Percentiles rank a stretch among this genome's conserved stretches.
phyloP scores from a whole-genome alignment of 2,797 vertebrate species.

The Mallotus villosus region DNA sequence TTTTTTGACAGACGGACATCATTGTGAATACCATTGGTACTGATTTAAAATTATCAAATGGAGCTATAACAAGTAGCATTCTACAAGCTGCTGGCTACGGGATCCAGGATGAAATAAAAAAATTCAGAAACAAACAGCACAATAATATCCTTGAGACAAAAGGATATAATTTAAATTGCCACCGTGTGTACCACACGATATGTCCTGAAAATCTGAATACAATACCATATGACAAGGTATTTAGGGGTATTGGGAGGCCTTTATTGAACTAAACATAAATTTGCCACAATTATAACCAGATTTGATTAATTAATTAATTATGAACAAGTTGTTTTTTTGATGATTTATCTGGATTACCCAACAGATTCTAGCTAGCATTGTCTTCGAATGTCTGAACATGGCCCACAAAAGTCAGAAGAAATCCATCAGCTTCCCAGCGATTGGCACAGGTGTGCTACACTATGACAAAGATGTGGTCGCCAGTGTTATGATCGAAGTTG shows the following conservation, averaged over 20 bases:
- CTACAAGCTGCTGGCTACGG: constrained; percentile 48
- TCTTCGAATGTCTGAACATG: constrained; percentile 52
- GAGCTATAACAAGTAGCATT: constrained; percentile 51
- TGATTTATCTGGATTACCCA: neutral
- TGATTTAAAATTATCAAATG: accelerated
- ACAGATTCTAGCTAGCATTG: constrained; percentile 60
- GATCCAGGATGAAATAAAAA: constrained; percentile 54
- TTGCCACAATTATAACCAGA: neutral
- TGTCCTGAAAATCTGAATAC: accelerated
- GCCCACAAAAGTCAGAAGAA: accelerated
- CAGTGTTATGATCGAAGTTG: constrained; percentile 62
- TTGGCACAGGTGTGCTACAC: constrained; percentile 59
- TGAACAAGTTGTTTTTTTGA: neutral
- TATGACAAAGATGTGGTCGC: constrained; percentile 50
- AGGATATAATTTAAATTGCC: constrained; percentile 41
- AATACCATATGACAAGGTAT: constrained; percentile 38
- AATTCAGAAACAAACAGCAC: accelerated
- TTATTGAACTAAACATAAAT: too few relatives aligned
- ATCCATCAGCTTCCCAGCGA: constrained; percentile 83
- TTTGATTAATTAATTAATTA: neutral
- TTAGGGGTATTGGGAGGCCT: too few relatives aligned
- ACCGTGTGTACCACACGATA: constrained; percentile 67
- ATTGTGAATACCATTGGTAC: constrained; percentile 70
- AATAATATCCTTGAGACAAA: constrained; percentile 36
- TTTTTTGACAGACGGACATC: constrained; percentile 68